phyloP scores from a whole-genome alignment of 2,888 invertebrate species.

The Drosophila cracens region DNA sequence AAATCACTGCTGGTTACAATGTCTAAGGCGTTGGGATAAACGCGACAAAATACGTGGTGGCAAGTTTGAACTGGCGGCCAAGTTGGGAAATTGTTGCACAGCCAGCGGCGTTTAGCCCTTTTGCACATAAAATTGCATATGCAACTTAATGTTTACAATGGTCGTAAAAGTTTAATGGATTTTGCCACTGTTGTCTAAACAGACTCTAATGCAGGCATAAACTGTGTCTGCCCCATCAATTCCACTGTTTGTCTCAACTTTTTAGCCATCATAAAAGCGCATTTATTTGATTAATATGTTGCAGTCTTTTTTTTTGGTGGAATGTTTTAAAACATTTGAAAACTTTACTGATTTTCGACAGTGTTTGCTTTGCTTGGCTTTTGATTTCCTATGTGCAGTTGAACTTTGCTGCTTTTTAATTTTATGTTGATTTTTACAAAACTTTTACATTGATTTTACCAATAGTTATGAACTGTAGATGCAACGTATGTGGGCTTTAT shows the following conservation, averaged over 20 bases:
- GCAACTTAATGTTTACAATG: conserved; percentile 79
- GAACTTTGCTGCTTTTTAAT: conserved; percentile 35
- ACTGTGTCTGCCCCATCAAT: not conserved
- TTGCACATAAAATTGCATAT: conserved; percentile 77
- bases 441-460: conserved; percentile 13
- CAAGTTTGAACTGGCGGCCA: conserved; percentile 43
- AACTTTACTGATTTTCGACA: conserved; percentile 37
- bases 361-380: conserved; percentile 26
- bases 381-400: conserved; percentile 36
- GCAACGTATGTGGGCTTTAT: not conserved
- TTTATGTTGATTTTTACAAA: conserved; percentile 30
- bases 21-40: conserved; percentile 54
- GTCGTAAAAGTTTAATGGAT: conserved; percentile 81
- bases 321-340: conserved; percentile 50
- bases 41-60: conserved; percentile 20
- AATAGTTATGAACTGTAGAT: conserved; percentile 22
- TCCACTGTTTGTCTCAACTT: conserved; percentile 33
- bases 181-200: conserved; percentile 41
- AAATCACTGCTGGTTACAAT: conserved; percentile 64
- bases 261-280: conserved; percentile 59
- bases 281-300: conserved; percentile 69
- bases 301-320: not conserved
- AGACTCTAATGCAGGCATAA: conserved; percentile 9
- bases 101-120: conserved; percentile 54
- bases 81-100: conserved; percentile 67